Evolutionary conservation across 2,797 vertebrate genomes (phyloP), one percentile per base, ranked within the genome.

Genomic region (Halcyon leucocephala): DNA sequence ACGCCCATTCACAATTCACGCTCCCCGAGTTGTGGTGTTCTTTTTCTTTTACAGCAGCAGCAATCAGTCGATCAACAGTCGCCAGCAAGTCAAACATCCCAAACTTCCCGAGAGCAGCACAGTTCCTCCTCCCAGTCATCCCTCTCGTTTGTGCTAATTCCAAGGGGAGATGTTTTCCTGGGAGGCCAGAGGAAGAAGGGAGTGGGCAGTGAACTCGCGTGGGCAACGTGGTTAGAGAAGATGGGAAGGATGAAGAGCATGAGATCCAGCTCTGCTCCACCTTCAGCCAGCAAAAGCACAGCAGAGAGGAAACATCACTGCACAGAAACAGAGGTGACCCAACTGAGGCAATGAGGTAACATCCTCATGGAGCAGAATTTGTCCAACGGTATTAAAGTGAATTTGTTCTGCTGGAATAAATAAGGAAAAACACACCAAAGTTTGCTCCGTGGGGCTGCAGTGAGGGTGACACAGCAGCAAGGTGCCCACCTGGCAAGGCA

Each of bases 281-380:
- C 3, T 20, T 12, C 77, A 61, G 31, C 0, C 20, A 55, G 39
- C 6, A 77, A 86, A 82, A 77, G 29, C 0, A 42, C 1, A 25
- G 66, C 28, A 76, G 54, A 39, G 20, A 62, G 67, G 10, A 25
- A 49, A 77, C 67, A 10, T 7, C 26, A 4, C 3, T 4, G 3
- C 20, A 13, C 0, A 0, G 33, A 78, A 76, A 24, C 7, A 65
- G 37, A 14, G 14, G 55, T 4, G 57, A 69, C 18, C 6, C 25
- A 49, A 25, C 22, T 8, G 5, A 46, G 57, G 37, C 41, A 18
- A 51, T 3, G 21, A 48, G 22, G 82, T n/a, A 55, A 39, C 24
- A 2, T 2, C 1, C 0, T 8, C 48, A 78, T 0, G 14, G 52
- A 44, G 41, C 41, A 57, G n/a, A 15, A 16, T 61, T 44, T 35